phyloP scores from a whole-genome alignment of 2,888 invertebrate genomes.

The Sesia apiformis region DNA sequence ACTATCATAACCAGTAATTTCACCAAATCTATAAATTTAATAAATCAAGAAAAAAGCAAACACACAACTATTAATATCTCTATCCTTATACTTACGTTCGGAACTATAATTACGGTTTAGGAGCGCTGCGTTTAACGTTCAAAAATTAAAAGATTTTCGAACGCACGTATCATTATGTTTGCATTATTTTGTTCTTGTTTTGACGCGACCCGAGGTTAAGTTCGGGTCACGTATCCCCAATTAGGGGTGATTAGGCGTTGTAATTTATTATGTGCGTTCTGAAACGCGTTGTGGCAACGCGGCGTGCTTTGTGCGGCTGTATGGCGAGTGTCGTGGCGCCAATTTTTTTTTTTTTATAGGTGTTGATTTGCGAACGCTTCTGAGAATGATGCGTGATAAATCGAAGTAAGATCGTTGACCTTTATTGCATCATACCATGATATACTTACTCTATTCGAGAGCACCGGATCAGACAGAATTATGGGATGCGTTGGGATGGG shows the following conservation, averaged over 20 bases:
- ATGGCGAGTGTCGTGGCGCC: conserved; percentile 43
- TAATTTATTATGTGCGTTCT: conserved; percentile 69
- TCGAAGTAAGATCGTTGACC: not conserved
- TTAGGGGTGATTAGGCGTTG: conserved; percentile 67
- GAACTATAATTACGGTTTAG: conserved; percentile 65
- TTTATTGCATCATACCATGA: not conserved
- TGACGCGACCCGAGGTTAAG: conserved; percentile 43
- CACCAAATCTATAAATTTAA: conserved; percentile 57
- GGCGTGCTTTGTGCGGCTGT: conserved; percentile 37
- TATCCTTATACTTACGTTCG: conserved; percentile 68
- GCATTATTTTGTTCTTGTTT: conserved; percentile 64
- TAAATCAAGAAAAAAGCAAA: conserved; percentile 69
- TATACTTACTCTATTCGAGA: no score
- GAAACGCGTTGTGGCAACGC: conserved; percentile 38
- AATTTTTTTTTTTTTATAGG: conserved; percentile 33
- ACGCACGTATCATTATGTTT: conserved; percentile 68
- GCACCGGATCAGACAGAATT: no score
- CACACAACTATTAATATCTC: conserved; percentile 67
- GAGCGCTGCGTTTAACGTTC: conserved; percentile 50
- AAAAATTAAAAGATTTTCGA: conserved; percentile 59
- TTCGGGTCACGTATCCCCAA: conserved; percentile 68
- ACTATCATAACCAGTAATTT: conserved; percentile 59
- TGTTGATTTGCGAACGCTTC: conserved; percentile 56
- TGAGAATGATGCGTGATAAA: conserved; percentile 18
- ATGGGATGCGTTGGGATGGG: no score